phyloP scores from a whole-genome alignment of 2,113 vertebrate species.

The Hoplias malabaricus region DNA sequence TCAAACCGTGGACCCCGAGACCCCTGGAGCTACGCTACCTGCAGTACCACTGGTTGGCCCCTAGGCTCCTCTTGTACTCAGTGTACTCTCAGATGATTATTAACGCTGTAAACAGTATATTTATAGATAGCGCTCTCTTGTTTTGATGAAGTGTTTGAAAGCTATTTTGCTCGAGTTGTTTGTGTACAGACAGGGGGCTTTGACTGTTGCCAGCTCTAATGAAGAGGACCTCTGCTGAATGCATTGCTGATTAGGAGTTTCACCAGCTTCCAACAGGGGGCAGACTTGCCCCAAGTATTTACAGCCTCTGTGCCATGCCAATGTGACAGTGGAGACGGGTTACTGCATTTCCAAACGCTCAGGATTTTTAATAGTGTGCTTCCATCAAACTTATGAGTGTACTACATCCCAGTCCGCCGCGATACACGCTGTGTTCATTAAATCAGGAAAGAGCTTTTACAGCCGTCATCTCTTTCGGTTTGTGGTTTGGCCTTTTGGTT shows the following conservation, averaged over 20 bases:
- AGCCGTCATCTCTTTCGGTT: neutral
- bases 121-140: too few species aligned
- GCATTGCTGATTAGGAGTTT: neutral
- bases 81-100: too few species aligned
- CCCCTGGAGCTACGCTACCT: too few species aligned
- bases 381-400: neutral
- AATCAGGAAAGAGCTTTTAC: neutral
- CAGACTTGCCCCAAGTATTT: constrained; percentile 61
- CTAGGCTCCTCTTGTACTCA: too few species aligned
- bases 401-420: neutral
- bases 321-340: constrained; percentile 51
- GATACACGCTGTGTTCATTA: too few species aligned
- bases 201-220: too few species aligned
- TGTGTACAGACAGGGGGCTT: too few species aligned
- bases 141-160: too few species aligned
- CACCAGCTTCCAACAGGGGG: constrained; percentile 64
- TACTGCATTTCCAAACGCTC: neutral
- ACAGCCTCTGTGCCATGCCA: neutral
- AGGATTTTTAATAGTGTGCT: neutral
- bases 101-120: too few species aligned
- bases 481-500: neutral
- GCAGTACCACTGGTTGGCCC: too few species aligned
- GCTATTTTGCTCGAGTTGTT: too few species aligned
- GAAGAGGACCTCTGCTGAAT: accelerated
- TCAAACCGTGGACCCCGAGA: too few species aligned